Percentiles rank a stretch among this genome's conserved stretches.
These are phyloP conservation scores for Microplitis mediator DNA, from an alignment of 1,140 invertebrate genomes.

Conservation along the genomic window DNA sequence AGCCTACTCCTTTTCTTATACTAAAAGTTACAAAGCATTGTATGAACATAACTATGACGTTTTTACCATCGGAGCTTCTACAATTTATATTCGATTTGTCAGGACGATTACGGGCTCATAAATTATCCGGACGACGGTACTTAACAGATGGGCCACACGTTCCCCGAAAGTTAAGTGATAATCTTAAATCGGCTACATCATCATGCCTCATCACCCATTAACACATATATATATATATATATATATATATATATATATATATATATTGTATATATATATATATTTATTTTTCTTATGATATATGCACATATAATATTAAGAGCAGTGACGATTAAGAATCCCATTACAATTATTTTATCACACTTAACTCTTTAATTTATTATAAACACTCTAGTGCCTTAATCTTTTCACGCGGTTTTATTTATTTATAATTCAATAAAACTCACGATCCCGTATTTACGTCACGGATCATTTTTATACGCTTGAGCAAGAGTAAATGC, in stretches of 20 bases:
- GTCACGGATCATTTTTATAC: constrained; percentile 3
- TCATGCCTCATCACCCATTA: not conserved
- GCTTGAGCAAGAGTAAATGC: not conserved
- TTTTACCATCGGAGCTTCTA: constrained; percentile 46
- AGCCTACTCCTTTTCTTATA: not conserved
- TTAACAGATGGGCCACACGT: constrained; percentile 23
- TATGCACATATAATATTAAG: no score
- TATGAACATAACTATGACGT: constrained; percentile 31
- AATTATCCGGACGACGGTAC: constrained; percentile 44
- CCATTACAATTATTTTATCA: no score
- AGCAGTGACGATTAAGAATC: no score
- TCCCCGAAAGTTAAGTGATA: not conserved
- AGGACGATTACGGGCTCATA: constrained; percentile 52
- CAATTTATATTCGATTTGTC: constrained; percentile 59
- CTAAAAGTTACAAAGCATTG: not conserved
- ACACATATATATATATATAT: not conserved
- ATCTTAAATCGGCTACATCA: not conserved
- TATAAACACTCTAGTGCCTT: not conserved
- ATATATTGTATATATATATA: not conserved
- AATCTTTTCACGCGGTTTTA: not conserved
- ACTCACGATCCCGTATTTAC: not conserved
- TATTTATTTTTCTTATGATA: no score
- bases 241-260: no score
- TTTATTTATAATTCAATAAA: not conserved
- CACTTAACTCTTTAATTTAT: no score